phyloP scores from a whole-genome alignment of 2,797 vertebrate genomes.

The Gadopsis bispinosus region DNA sequence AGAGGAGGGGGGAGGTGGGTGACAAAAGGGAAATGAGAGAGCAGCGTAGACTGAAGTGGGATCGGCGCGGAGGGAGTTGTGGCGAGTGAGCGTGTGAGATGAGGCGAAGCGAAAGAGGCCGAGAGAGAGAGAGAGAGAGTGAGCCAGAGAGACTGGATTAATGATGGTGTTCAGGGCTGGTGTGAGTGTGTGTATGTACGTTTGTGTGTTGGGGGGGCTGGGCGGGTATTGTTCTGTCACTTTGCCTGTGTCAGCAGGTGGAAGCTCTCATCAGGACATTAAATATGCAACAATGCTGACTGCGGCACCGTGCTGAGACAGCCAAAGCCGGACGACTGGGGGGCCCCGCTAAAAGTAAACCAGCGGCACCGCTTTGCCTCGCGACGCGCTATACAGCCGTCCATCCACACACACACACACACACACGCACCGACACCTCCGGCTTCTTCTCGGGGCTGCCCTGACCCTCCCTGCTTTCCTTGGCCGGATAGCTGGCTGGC shows the following conservation, averaged over 20 bases:
- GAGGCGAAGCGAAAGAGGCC: constrained; percentile 57
- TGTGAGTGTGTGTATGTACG: constrained; percentile 26
- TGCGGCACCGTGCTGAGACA: constrained; percentile 92
- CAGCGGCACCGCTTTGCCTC: constrained; percentile 37
- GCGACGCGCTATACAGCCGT: constrained; percentile 1
- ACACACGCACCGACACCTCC: constrained; percentile 18
- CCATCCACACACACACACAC: constrained; percentile 18
- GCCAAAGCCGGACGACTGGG: constrained; percentile 81
- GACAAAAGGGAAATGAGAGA: constrained; percentile 39
- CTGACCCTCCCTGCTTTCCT: constrained; percentile 12
- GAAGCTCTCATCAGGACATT: constrained; percentile 97
- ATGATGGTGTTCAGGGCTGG: constrained; percentile 86
- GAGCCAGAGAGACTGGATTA: constrained; percentile 83
- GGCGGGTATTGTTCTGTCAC: constrained; percentile 95
- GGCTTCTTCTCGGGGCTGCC: constrained; percentile 25
- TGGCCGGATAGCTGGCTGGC: constrained; percentile 11
- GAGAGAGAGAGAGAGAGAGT: constrained; percentile 52
- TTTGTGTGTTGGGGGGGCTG: constrained; percentile 55
- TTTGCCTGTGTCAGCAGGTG: constrained; percentile 99
- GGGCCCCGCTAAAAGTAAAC: constrained; percentile 59
- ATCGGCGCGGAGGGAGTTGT: constrained; percentile 62
- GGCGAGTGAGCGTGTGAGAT: constrained; percentile 61
- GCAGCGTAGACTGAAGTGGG: constrained; percentile 43
- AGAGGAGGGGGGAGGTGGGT: constrained; percentile 30
- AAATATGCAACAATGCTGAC: constrained; percentile 99